A percentile compares a stretch with the other conserved stretches of the same genome.
Evolutionary conservation across 2,888 invertebrate species (phyloP).

Genomic region (Ichneumoninae sp.): DNA sequence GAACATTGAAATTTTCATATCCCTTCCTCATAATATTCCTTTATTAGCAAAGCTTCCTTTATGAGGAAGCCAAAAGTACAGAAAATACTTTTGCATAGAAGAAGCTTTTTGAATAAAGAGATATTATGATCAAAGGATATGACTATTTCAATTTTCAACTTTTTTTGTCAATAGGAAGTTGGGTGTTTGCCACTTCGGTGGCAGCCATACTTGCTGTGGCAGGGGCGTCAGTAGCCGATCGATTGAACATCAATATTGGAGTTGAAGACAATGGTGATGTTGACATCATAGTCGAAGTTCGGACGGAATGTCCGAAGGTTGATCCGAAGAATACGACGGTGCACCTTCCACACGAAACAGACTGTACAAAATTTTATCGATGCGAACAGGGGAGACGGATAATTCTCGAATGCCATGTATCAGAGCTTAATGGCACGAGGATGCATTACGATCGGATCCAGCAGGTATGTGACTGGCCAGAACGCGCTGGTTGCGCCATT

Average conservation of each 20-base stretch:
- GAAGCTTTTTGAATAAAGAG: too few species aligned
- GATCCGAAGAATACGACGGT: constrained; percentile 64
- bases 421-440: constrained; percentile 54
- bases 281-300: constrained; percentile 10
- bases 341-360: constrained; percentile 65
- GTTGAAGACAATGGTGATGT: background rate
- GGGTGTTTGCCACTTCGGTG: constrained; percentile 47
- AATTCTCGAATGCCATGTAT: constrained; percentile 61
- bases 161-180: constrained; percentile 35
- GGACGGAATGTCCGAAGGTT: constrained; percentile 69
- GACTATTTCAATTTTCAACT: constrained; percentile 9
- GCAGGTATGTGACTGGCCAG: constrained; percentile 70
- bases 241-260: background rate
- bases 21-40: too few species aligned
- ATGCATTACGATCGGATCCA: constrained; percentile 63
- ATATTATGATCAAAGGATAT: background rate
- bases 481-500: constrained; percentile 59
- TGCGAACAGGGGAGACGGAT: constrained; percentile 58
- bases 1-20: too few species aligned
- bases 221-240: background rate
- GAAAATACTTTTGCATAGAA: too few species aligned
- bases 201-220: constrained; percentile 26
- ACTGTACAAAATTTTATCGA: constrained; percentile 64
- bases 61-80: too few species aligned
- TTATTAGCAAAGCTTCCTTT: too few species aligned